phyloP scores from a whole-genome alignment of 1,140 invertebrate species.

The Pseudomyrmex flavicornis region DNA sequence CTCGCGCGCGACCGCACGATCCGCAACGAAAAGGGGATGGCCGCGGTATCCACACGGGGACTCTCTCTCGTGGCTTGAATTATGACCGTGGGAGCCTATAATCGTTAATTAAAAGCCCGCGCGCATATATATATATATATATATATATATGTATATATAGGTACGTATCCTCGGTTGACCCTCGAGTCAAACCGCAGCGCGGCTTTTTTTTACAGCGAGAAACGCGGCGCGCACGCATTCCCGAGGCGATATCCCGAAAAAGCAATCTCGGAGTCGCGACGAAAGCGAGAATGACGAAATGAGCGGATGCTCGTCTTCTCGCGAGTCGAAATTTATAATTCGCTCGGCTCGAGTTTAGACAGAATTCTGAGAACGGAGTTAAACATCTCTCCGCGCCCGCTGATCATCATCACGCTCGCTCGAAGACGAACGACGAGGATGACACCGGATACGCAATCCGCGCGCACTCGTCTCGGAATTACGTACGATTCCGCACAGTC shows the following conservation, averaged over 20 bases:
- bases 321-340: not conserved
- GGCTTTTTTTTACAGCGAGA: slow-evolving; percentile 19
- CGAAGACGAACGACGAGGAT: slow-evolving; percentile 22
- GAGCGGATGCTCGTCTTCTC: not conserved
- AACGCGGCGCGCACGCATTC: not conserved
- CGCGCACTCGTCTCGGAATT: slow-evolving; percentile 6
- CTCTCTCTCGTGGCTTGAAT: slow-evolving; percentile 48
- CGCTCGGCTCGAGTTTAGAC: not conserved
- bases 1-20: slow-evolving; percentile 63
- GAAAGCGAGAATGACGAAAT: not conserved
- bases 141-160: no score
- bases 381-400: not conserved
- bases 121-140: not conserved
- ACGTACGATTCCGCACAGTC: slow-evolving; percentile 25
- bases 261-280: not conserved
- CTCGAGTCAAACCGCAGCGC: slow-evolving; percentile 32
- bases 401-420: not conserved
- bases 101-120: slow-evolving; percentile 66
- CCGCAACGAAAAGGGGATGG: slow-evolving; percentile 41
- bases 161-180: slow-evolving; percentile 10
- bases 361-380: not conserved
- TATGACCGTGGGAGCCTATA: slow-evolving; percentile 64
- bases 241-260: not conserved
- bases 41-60: slow-evolving; percentile 32
- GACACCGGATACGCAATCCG: slow-evolving; percentile 36